Evolutionary conservation across 2,113 vertebrate species (phyloP).

Genomic region (Mola mola): DNA sequence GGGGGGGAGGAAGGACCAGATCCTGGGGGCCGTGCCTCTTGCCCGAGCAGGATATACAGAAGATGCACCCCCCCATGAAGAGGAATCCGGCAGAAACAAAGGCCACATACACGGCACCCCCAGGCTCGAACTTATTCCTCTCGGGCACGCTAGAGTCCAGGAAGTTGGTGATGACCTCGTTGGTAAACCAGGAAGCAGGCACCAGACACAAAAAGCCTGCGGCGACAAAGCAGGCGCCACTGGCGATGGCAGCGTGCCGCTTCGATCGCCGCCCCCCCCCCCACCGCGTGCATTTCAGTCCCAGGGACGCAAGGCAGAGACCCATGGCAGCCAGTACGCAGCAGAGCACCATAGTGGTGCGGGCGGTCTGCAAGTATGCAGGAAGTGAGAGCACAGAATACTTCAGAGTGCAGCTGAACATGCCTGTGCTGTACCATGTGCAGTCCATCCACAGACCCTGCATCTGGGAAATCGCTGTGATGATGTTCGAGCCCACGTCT

Average conservation of each 20-base stretch:
- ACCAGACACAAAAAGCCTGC: conserved; percentile 88
- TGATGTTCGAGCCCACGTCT: conserved; percentile 89
- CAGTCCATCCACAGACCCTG: conserved; percentile 99
- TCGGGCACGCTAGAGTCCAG: conserved; percentile 89
- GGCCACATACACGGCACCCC: conserved; percentile 91
- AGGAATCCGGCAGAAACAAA: conserved; percentile 91
- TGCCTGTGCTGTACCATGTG: conserved; percentile 96
- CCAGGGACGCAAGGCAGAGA: conserved; percentile 87
- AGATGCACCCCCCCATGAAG: conserved; percentile 88
- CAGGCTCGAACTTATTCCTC: conserved; percentile 92
- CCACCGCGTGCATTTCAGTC: conserved; percentile 92
- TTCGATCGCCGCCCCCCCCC: conserved; percentile 88
- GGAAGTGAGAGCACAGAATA: conserved; percentile 90
- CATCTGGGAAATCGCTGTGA: conserved; percentile 91
- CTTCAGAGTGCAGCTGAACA: conserved; percentile 95
- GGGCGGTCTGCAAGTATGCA: conserved; percentile 89
- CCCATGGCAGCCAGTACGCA: conserved; percentile 90
- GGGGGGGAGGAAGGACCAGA: conserved; percentile 80
- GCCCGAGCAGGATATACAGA: conserved; percentile 88
- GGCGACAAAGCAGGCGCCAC: conserved; percentile 87
- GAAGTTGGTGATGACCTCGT: conserved; percentile 91
- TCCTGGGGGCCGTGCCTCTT: conserved; percentile 83
- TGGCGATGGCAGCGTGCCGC: conserved; percentile 85
- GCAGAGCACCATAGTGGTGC: conserved; percentile 93
- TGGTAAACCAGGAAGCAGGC: conserved; percentile 93